Evolutionary conservation across 2,113 vertebrate species (phyloP).

Genomic region (Pagrus major): DNA sequence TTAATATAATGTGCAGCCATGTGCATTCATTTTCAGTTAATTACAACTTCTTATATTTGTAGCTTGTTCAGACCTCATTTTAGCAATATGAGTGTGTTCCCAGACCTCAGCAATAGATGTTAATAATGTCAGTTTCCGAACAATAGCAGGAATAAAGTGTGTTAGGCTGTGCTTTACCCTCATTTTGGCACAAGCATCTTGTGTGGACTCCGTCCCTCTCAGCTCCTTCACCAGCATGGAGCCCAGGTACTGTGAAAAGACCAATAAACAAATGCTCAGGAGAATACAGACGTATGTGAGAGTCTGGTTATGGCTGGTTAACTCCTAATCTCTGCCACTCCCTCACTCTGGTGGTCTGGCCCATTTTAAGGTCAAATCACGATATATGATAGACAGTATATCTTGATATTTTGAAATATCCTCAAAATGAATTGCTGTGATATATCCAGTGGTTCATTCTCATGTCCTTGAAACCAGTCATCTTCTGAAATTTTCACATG

Average conservation of each 20-base stretch:
- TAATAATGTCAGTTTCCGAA: neutral
- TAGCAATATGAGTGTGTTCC: neutral
- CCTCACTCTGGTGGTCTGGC: neutral
- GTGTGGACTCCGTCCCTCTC: slow-evolving; percentile 97
- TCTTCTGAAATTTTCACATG: neutral
- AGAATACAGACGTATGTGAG: neutral
- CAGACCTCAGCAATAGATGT: neutral
- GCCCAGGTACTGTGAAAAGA: slow-evolving; percentile 92
- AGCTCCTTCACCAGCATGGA: slow-evolving; percentile 99
- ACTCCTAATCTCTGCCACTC: neutral
- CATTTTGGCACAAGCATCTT: slow-evolving; percentile 99
- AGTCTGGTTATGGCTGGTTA: neutral
- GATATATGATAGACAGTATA: too few relatives aligned
- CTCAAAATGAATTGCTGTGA: too few relatives aligned
- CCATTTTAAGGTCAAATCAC: too few relatives aligned
- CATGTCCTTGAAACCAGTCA: too few relatives aligned
- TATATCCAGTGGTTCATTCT: too few relatives aligned
- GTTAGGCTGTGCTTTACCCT: slow-evolving; percentile 87
- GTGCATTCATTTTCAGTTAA: neutral
- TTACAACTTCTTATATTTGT: neutral
- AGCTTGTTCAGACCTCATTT: neutral
- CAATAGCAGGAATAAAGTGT: neutral
- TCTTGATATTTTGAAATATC: too few relatives aligned
- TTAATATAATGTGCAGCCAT: neutral
- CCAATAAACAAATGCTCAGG: neutral